Base-by-base conservation (phyloP, 2,113 vertebrate genomes). In the Piaya cayana region DNA sequence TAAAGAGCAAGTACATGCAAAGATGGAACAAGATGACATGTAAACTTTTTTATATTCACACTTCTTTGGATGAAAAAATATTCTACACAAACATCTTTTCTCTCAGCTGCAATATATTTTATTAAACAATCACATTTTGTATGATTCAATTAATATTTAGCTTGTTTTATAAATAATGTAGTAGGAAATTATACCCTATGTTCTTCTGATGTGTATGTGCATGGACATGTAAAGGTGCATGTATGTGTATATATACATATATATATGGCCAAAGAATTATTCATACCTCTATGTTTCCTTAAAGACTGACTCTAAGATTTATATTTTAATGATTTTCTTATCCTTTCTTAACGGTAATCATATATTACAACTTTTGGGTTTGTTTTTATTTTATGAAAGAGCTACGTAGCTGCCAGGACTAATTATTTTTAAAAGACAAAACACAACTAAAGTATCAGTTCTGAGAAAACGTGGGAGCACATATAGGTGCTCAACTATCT, bases 1-100 rank as follows among this genome's bases (percentile, higher is more conserved):
- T 97, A 97, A 97, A 97, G 91, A 96, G 92, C 86, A 96, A 87
- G 50, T 92, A 93, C 94, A 93, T 93, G 88, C 93, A 95, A 96
- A 97, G 96, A 96, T 97, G 93, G 95, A 95, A 95, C 91, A 94
- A 75, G 80, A 86, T 94, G 93, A 82, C 90, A 88, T 76, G 96
- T 86, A 97, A 97, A 97, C 94, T 94, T 95, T 96, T 45, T 14
- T 16, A 86, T 92, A 93, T 92, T 83, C 82, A 45, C 34, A 92
- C 56, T 90, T 74, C 60, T 82, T 81, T 81, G 88, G 34, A 71
- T 0, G 6, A 75, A 93, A 91, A 95, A 81, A 92, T 83, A 55
- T 68, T 47, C 76, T 85, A 42, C 30, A 75, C 45, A 85, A 87
- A 83, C 49, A 75, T 43, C 29, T 89, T 78, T 96, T 79, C 45